Percentiles rank a stretch among this genome's conserved stretches.
These are phyloP conservation scores for Stictonetta naevosa DNA, from an alignment of 2,113 vertebrate species.

Conservation along the genomic window DNA sequence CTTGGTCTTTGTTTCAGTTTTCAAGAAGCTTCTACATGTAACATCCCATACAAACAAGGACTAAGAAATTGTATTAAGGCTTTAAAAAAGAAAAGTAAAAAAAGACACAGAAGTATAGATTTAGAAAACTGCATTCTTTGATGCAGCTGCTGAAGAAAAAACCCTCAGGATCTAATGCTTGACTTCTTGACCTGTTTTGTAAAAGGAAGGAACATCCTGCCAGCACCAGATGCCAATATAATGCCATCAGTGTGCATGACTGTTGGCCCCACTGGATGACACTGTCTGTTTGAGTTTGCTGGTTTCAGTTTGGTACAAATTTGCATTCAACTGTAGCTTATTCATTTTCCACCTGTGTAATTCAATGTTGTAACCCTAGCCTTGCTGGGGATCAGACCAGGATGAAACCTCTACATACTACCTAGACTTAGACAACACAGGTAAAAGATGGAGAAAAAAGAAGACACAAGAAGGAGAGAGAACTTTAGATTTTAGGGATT, in stretches of 20 bases:
- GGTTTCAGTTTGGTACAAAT: not conserved
- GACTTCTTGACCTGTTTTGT: not conserved
- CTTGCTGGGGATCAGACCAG: not conserved
- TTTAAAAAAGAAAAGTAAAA: not conserved
- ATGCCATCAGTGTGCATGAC: not conserved
- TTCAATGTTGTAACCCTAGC: not conserved
- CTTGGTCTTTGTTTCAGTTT: not conserved
- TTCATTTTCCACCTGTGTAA: not conserved
- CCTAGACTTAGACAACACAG: not conserved
- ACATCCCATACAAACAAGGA: not conserved
- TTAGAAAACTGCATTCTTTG: not conserved
- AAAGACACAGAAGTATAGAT: not conserved
- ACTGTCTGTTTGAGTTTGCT: not conserved
- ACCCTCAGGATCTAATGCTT: not conserved
- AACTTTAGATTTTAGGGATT: not conserved
- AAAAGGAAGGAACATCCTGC: not conserved
- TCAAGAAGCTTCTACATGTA: not conserved
- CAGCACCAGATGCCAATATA: not conserved
- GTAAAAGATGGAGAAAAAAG: not conserved
- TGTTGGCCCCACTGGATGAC: fast-evolving
- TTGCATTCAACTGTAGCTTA: not conserved
- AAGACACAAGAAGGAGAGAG: not conserved
- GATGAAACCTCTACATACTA: not conserved
- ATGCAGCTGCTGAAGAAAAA: not conserved
- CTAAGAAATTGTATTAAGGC: not conserved